Evolutionary conservation across 1,140 invertebrate genomes (phyloP).

Genomic region (Caenorhabditis tropicalis): DNA sequence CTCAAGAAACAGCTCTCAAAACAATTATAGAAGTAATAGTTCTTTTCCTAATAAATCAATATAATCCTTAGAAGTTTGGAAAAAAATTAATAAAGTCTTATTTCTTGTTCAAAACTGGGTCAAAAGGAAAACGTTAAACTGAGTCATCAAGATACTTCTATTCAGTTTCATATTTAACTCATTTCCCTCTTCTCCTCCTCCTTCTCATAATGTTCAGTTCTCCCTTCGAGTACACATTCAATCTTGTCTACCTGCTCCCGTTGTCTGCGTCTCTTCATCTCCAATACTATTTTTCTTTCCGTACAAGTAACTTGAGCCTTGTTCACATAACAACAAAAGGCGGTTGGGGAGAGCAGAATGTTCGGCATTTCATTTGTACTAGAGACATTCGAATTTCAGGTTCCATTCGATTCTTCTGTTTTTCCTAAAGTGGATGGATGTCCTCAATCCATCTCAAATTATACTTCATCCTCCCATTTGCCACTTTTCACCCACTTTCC

Average conservation of each 20-base stretch:
- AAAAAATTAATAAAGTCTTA: too few species aligned
- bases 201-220: background rate
- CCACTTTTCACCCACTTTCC: slow-evolving; percentile 32
- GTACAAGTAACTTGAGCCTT: slow-evolving; percentile 43
- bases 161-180: slow-evolving; percentile 19
- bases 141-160: background rate
- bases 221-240: slow-evolving; percentile 12
- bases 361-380: slow-evolving; percentile 36
- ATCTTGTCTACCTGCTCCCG: slow-evolving; percentile 4
- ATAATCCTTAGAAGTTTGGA: too few species aligned
- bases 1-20: too few species aligned
- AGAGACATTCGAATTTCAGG: background rate
- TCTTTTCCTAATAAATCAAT: too few species aligned
- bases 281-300: background rate
- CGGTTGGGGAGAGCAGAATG: background rate
- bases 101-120: background rate
- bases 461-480: slow-evolving; percentile 11
- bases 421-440: slow-evolving; percentile 17
- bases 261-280: background rate
- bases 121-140: background rate
- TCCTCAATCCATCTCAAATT: slow-evolving; percentile 18
- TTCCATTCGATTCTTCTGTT: background rate
- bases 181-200: background rate
- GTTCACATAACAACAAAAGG: slow-evolving; percentile 40
- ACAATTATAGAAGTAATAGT: too few species aligned